Evolutionary conservation across 2,113 vertebrate species (phyloP).

Genomic region (Thamnaconus septentrionalis): DNA sequence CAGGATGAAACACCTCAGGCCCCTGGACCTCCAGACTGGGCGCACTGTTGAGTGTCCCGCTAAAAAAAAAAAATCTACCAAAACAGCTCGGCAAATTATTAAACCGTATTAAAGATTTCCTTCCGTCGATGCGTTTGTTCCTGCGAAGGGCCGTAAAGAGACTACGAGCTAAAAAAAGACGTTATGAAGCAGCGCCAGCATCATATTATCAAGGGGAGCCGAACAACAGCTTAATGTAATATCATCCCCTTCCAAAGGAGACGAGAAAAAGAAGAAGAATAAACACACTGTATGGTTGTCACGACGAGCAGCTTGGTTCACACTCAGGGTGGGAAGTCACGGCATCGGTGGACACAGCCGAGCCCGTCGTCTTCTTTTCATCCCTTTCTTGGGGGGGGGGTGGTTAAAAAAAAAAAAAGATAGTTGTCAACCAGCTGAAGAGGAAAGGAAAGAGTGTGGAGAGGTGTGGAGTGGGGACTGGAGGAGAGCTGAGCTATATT

Average conservation of each 20-base stretch:
- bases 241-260: slow-evolving; percentile 2
- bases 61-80: too few relatives aligned
- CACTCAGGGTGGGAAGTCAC: slow-evolving; percentile 43
- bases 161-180: slow-evolving; percentile 16
- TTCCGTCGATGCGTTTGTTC: not conserved
- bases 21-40: too few relatives aligned
- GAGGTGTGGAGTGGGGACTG: not conserved
- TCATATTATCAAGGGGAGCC: slow-evolving; percentile 19
- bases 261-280: slow-evolving; percentile 1
- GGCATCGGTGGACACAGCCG: slow-evolving; percentile 38
- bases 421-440: too few relatives aligned
- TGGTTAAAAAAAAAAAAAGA: too few relatives aligned
- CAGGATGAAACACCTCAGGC: too few relatives aligned
- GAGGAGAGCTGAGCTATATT: slow-evolving; percentile 60
- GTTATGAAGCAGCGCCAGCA: slow-evolving; percentile 11
- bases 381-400: slow-evolving; percentile 45
- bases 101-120: not conserved
- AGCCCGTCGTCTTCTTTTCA: slow-evolving; percentile 52
- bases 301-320: slow-evolving; percentile 27
- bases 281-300: slow-evolving; percentile 8
- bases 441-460: too few relatives aligned
- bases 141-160: not conserved
- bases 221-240: slow-evolving; percentile 18
- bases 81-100: not conserved
- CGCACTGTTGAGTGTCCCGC: too few relatives aligned